Evolutionary conservation across 2,797 vertebrate genomes (phyloP), one percentile per base, ranked within the genome.

Genomic region (Poecilia gillii): DNA sequence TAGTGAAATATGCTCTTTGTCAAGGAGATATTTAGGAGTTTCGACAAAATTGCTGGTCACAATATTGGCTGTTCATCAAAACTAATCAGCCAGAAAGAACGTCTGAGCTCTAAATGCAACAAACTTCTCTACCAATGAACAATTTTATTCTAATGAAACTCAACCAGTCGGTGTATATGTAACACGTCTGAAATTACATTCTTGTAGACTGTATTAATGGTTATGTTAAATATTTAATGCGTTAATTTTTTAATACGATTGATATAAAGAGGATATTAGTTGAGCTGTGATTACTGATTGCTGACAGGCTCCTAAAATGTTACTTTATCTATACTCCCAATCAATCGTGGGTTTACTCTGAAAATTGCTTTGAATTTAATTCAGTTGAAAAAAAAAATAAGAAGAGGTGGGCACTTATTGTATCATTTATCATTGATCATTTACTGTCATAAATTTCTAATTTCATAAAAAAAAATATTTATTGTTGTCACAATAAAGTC

Each of bases 371-470:
- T 71, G 13, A 45, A 28, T 78, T 55, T 18, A 18, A 33, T 66
- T 74, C 41, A 2, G 74, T 81, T 33, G 64, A 18, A 12, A 82
- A 43, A 43, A 39, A 71, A 70, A 59, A 72, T 13, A 51, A 51
- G 47, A 49, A 20, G 47, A 20, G 18, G 20, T 51, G 20, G 49
- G 20, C 20, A 23, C 9, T 25, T 53, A 53, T 53, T 53, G 51
- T 25, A 25, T 53, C 7, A 53, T 25, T 51, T 51, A 51, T 51
- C 49, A 51, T 51, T 25, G 25, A 53, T 0, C 49, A 51, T 51
- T 25, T 53, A 53, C 0, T 2, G 23, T 53, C 51, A 53, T 25
- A 9, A 53, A 25, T 53, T 1, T 53, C 23, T 9, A 25, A 53
- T 53, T 53, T 53, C 3, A 53, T 25, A 9, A 53, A 53, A 25